These are phyloP conservation scores for Corythornis vintsioides DNA, from an alignment of 2,113 vertebrate species.

Conservation along the genomic window DNA sequence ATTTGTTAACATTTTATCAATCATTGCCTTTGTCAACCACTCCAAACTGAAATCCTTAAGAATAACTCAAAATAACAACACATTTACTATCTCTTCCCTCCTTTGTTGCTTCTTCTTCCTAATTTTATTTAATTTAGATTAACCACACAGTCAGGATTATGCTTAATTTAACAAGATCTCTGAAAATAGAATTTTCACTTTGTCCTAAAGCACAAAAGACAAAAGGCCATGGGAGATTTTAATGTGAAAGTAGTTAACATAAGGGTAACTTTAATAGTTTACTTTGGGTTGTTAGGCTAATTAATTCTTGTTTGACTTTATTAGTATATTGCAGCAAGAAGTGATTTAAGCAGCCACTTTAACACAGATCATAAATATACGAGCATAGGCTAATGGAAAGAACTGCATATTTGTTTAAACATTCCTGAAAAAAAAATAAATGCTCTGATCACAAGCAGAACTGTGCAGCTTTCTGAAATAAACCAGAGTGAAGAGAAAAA, in stretches of 20 bases:
- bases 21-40: background rate
- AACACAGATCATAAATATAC: constrained; percentile 24
- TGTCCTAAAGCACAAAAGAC: background rate
- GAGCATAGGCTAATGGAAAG: constrained; percentile 26
- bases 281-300: background rate
- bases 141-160: background rate
- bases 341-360: constrained; percentile 32
- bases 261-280: constrained; percentile 27
- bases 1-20: background rate
- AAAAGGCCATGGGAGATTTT: background rate
- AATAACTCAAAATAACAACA: background rate
- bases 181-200: background rate
- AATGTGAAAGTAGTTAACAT: constrained; percentile 30
- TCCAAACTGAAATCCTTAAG: background rate
- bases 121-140: background rate
- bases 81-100: rapidly evolving
- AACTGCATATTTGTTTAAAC: constrained; percentile 59
- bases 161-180: background rate
- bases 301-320: constrained; percentile 25
- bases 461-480: background rate
- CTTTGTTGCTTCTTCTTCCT: background rate
- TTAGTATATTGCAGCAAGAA: constrained; percentile 10
- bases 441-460: background rate
- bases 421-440: constrained; percentile 33
- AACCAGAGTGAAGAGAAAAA: background rate